Base-by-base conservation (phyloP, 2,113 vertebrate genomes). In the Cavia aperea region DNA sequence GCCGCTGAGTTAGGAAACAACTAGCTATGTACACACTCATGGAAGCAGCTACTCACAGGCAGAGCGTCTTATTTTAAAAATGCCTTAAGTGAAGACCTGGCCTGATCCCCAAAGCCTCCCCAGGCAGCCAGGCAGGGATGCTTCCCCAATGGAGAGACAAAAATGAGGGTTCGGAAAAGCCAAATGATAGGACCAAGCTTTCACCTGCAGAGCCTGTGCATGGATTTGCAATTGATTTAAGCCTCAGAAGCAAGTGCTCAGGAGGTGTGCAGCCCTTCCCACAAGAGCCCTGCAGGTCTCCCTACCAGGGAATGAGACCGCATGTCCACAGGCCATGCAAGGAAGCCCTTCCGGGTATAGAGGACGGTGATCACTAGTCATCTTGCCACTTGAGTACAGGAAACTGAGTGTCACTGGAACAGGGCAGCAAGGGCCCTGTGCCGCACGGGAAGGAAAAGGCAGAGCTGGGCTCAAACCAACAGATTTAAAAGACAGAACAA, bases 51-150 rank as follows among this genome's bases (percentile, higher is more conserved):
- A 78, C 63, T 68, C 6, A 8, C 19, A 70, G 75, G 54, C 49
- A 91, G 86, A 88, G 10, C 15, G 63, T 36, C 86, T 86, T 33
- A 93, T 60, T 56, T 93, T n/a, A 9, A 93, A 95, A 92, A 88
- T 68, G n/a, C 2, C 33, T 78, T 90, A 36, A 81, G n/a, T 56
- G 75, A 75, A 93, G 51, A 78, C 60, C 31, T 88, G 70, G n/a
- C 16, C 66, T 83, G 63, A 79, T 83, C 39, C 66, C 90, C 31
- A 84, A 36, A 86, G 66, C 49, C 0, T 72, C 26, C 62, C n/a
- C 39, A 65, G 54, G 26, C 2, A 46, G 19, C 70, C 49, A 66
- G 56, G 78, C 43, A 56, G 63, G 15, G 21, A 5, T 19, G 13
- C 6, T 14, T 26, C 46, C 33, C 43, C 72, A 78, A 10, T 49